phyloP scores from a whole-genome alignment of 2,113 vertebrate species.

The human (Homo sapiens) region DNA sequence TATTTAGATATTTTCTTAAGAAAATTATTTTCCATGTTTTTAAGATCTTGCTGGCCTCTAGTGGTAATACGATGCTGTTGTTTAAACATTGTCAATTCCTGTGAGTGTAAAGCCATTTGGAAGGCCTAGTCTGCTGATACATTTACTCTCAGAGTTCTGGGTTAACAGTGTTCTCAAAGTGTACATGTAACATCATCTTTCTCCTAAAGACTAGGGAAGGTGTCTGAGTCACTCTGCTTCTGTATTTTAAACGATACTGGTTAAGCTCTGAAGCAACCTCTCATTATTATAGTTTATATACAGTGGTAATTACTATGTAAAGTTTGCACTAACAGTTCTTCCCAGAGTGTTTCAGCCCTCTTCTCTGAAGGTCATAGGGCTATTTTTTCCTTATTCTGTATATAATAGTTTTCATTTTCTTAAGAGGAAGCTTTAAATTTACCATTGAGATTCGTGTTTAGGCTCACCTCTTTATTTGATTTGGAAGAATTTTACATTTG shows the following conservation, averaged over 20 bases:
- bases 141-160: background rate
- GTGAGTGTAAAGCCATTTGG: background rate
- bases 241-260: background rate
- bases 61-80: slow-evolving; percentile 70
- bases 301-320: background rate
- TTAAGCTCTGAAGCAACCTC: background rate
- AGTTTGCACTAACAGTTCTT: background rate
- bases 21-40: slow-evolving; percentile 33
- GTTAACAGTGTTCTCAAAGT: background rate
- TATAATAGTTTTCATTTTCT: background rate
- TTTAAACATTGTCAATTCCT: background rate
- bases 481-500: slow-evolving; percentile 1
- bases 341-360: background rate
- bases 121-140: background rate
- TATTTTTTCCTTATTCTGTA: background rate
- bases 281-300: background rate
- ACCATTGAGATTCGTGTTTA: slow-evolving; percentile 19
- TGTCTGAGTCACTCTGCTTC: background rate
- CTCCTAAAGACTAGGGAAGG: background rate
- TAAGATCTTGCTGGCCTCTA: slow-evolving; percentile 83
- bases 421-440: slow-evolving; percentile 38
- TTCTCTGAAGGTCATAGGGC: background rate
- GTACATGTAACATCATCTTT: background rate
- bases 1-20: background rate
- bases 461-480: background rate